Conservation (phyloP, 2,113 vertebrate genomes). For the Brachyhypopomus occidentalis region DNA sequence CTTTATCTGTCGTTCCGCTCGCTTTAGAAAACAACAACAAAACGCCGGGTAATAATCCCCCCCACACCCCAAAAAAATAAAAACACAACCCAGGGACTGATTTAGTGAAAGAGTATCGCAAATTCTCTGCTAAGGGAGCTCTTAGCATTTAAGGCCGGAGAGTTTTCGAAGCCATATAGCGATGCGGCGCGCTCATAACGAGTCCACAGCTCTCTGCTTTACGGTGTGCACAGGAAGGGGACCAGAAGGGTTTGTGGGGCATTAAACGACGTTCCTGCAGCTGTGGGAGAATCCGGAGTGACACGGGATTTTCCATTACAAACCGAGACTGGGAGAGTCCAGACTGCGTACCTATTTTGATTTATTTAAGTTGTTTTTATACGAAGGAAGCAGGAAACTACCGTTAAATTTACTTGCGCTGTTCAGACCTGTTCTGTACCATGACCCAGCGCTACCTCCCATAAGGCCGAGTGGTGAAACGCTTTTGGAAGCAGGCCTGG, state of each 20-base stretch:
- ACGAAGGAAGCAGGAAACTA: neutral
- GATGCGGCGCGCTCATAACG: neutral
- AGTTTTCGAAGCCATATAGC: neutral
- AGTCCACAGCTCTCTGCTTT: neutral
- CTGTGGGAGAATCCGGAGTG: neutral
- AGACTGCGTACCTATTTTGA: neutral
- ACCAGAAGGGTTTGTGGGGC: conserved; percentile 30
- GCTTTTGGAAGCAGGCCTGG: neutral
- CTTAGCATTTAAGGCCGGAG: neutral
- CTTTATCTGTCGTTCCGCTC: neutral
- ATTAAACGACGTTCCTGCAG: conserved; percentile 37
- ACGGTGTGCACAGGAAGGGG: neutral
- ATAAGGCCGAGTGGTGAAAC: neutral
- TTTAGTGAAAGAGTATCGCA: neutral
- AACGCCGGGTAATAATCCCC: neutral
- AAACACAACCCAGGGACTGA: neutral
- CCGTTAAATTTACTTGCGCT: neutral
- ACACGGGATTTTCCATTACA: conserved; percentile 10
- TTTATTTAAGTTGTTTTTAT: neutral
- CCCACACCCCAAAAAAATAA: neutral
- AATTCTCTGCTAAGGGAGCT: neutral
- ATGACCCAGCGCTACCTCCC: neutral
- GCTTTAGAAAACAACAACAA: neutral
- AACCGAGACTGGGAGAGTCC: neutral
- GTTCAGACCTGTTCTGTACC: neutral